phyloP scores from a whole-genome alignment of 2,113 vertebrate species.

The Mesoclemmys tuberculata region DNA sequence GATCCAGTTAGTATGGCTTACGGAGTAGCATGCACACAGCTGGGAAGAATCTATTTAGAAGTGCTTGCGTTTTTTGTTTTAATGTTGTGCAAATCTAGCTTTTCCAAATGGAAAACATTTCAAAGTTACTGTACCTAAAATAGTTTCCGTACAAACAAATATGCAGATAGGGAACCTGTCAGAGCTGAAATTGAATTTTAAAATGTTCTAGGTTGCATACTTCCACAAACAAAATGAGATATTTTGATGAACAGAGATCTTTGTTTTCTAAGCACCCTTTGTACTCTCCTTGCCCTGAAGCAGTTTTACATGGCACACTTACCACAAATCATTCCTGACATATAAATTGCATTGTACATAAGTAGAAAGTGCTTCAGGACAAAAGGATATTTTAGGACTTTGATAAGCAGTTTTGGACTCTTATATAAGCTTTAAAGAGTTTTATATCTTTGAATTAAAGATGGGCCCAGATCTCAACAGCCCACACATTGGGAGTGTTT shows the following conservation, averaged over 20 bases:
- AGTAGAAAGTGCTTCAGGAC: background rate
- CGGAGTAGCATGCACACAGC: background rate
- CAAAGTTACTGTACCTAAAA: background rate
- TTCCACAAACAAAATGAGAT: background rate
- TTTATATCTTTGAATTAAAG: conserved; percentile 9
- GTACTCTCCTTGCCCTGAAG: background rate
- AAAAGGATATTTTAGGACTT: background rate
- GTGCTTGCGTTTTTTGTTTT: background rate
- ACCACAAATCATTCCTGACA: background rate
- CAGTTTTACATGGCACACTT: background rate
- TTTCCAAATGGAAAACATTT: background rate
- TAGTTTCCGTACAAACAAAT: background rate
- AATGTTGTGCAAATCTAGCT: background rate
- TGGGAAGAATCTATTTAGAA: background rate
- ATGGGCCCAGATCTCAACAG: background rate
- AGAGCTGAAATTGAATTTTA: background rate
- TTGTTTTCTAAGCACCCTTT: background rate
- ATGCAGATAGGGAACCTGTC: background rate
- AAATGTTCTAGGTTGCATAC: background rate
- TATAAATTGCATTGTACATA: background rate
- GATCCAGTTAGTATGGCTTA: background rate
- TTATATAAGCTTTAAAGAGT: background rate
- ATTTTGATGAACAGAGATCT: background rate
- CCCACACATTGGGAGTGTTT: background rate
- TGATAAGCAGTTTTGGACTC: background rate